Evolutionary conservation across 2,888 invertebrate genomes (phyloP), one percentile per base, ranked within the genome.

Genomic region (Eurytoma adleriae): DNA sequence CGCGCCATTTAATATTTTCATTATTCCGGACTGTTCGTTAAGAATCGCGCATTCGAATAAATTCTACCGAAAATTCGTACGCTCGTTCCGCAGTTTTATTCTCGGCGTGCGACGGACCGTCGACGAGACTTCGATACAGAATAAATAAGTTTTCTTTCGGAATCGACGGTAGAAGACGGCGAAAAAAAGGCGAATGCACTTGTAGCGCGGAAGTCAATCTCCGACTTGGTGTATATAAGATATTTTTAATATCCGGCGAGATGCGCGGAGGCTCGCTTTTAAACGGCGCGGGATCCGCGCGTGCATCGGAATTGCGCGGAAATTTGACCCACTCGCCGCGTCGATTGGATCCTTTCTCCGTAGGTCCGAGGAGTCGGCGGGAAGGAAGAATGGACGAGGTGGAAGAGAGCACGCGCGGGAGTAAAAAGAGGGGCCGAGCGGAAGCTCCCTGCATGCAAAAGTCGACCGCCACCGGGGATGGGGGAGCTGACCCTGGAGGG

Each of bases 211-310:
- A 88, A 85, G 86, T 86, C 85, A 85, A 88, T 87, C 83, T 83
- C 84, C 84, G 82, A 83, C 79, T 82, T 81, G 82, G 81, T 79
- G 78, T 81, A 77, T 80, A 82, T 79, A 84, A 87, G 85, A 87
- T 87, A 88, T 88, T 88, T 88, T 87, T 88, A 88, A 88, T 88
- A 88, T 88, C 88, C 88, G 88, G 86, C 57, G 66, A 78, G 78
- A 69, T 74, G 75, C 57, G 14, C 27, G n/a, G 54, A 3, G 48
- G 50, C 40, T 64, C 24, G 68, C 79, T 27, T 30, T 61, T 61
- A 24, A 24, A 27, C 10, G 24, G 14, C 61, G 16, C 13, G 13
- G 12, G 20, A 18, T 5, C 5, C n/a, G 0, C 3, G 16, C 40
- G 48, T 27, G 18, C 30, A 79, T 79, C 56, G 64, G 64, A 71